Percentiles rank a stretch among this genome's conserved stretches.
phyloP scores from a whole-genome alignment of 1,140 invertebrate genomes.

The Pteromalus puparum region DNA sequence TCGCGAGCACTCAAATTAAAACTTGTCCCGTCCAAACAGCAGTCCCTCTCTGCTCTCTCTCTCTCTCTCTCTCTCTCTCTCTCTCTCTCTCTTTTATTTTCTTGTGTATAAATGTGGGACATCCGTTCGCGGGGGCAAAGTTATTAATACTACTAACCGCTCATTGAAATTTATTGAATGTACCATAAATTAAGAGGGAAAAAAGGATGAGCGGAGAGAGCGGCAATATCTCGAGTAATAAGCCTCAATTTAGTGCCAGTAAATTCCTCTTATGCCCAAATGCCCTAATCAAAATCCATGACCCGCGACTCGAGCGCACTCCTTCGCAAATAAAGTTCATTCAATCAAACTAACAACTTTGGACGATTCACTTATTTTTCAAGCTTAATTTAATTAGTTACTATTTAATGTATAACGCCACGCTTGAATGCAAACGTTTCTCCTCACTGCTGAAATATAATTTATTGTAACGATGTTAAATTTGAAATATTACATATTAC shows the following conservation, averaged over 20 bases:
- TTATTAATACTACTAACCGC: slow-evolving; percentile 3
- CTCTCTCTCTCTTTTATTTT: background rate
- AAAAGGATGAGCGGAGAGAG: background rate
- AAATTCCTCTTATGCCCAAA: slow-evolving; percentile 1
- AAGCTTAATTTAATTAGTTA: background rate
- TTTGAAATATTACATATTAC: background rate
- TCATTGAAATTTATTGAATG: slow-evolving; percentile 27
- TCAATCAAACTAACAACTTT: slow-evolving; percentile 1
- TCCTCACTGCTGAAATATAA: background rate
- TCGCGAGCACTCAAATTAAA: slow-evolving; percentile 13
- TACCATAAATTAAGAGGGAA: background rate
- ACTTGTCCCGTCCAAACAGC: background rate
- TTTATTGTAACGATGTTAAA: background rate
- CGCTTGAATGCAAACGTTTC: no score
- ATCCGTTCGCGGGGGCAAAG: background rate
- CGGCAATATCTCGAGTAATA: background rate
- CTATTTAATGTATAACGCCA: background rate
- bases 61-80: background rate
- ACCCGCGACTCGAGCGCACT: background rate
- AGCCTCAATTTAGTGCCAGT: slow-evolving; percentile 16
- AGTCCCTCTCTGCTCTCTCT: no score
- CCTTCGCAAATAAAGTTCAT: slow-evolving; percentile 8
- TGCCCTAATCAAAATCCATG: slow-evolving; percentile 4
- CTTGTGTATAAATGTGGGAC: background rate
- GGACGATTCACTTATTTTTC: background rate